A percentile compares a stretch with the other conserved stretches of the same genome.
Evolutionary conservation across 2,797 vertebrate genomes (phyloP).

Genomic region (Lemur catta): DNA sequence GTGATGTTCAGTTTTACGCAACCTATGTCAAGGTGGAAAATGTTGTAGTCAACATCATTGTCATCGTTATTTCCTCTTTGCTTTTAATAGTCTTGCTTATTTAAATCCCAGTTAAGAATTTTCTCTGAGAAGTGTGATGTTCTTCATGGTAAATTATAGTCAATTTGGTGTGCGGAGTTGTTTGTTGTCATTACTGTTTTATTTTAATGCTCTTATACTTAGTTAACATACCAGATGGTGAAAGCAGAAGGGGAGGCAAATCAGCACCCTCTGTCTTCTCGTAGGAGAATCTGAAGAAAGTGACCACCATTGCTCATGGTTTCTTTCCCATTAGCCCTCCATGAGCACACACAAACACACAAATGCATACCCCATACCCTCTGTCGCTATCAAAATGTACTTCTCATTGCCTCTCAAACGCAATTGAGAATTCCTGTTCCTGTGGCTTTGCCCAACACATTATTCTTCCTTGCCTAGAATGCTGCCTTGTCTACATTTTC

Average conservation of each 20-base stretch:
- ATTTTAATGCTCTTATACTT: not conserved
- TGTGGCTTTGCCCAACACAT: not conserved
- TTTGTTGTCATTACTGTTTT: not conserved
- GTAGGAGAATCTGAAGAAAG: not conserved
- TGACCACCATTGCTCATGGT: not conserved
- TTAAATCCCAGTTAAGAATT: conserved; percentile 37
- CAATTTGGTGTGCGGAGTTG: not conserved
- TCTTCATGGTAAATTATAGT: not conserved
- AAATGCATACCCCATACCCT: too few species aligned
- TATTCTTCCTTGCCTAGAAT: not conserved
- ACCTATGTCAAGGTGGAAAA: not conserved
- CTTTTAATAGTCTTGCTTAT: conserved; percentile 27
- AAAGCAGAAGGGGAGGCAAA: not conserved
- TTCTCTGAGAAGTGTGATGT: not conserved
- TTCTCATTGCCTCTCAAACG: not conserved
- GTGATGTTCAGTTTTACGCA: not conserved
- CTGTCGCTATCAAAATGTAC: not conserved
- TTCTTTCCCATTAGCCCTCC: not conserved
- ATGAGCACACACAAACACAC: not conserved
- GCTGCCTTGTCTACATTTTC: not conserved
- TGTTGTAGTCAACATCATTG: not conserved
- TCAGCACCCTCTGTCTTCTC: not conserved
- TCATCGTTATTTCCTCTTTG: conserved; percentile 13
- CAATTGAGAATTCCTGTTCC: not conserved
- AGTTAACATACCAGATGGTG: not conserved